phyloP scores from a whole-genome alignment of 2,888 invertebrate genomes.

The Drosophila trichaetosa region DNA sequence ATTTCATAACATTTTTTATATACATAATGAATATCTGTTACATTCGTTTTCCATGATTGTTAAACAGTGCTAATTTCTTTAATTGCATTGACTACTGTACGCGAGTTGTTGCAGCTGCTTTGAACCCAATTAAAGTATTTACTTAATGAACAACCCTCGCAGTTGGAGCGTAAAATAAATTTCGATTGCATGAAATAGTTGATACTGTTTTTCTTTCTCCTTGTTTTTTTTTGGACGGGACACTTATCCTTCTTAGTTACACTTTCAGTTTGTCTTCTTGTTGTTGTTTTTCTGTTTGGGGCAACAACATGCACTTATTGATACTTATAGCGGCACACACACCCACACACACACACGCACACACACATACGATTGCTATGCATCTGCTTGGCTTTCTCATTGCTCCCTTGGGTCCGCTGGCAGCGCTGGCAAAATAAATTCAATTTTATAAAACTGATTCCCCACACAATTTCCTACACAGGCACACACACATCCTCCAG shows the following conservation, averaged over 20 bases:
- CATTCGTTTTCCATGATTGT: neutral
- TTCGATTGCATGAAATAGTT: conserved; percentile 56
- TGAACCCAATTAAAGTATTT: neutral
- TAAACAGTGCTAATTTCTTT: neutral
- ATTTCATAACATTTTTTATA: neutral
- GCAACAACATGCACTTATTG: conserved; percentile 72
- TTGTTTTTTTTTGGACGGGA: neutral
- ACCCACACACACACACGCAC: conserved; percentile 17
- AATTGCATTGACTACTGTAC: neutral
- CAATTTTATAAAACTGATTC: conserved; percentile 80
- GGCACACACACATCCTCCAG: conserved; percentile 12
- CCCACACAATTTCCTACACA: conserved; percentile 74
- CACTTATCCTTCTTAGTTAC: conserved; percentile 81
- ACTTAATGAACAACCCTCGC: conserved; percentile 34
- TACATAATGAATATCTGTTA: neutral
- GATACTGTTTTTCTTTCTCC: neutral
- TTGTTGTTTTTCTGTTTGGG: conserved; percentile 41
- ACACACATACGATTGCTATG: conserved; percentile 15
- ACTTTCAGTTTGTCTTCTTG: conserved; percentile 58
- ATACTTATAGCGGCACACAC: conserved; percentile 74
- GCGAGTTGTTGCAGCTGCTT: neutral
- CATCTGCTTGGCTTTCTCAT: conserved; percentile 55
- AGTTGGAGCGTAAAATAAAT: conserved; percentile 59
- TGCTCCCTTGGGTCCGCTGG: conserved; percentile 62
- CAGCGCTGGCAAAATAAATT: conserved; percentile 76